Percentiles rank a stretch among this genome's conserved stretches.
phyloP scores from a whole-genome alignment of 53 echinoderm and acorn worm species.

The Antedon mediterranea region DNA sequence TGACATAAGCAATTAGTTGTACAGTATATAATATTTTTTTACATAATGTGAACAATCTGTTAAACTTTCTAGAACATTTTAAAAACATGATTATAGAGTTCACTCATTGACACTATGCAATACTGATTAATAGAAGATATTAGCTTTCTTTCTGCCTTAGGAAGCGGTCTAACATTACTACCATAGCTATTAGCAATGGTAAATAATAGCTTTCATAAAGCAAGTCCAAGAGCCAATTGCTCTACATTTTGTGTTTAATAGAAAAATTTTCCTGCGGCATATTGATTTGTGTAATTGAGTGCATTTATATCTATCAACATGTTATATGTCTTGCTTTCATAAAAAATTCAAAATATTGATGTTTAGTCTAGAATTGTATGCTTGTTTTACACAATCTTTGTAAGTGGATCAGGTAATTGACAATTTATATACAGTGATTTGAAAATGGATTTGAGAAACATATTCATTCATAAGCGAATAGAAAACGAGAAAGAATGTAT shows the following conservation, averaged over 20 bases:
- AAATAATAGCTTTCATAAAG: neutral
- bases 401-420: neutral
- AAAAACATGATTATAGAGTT: too few relatives aligned
- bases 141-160: neutral
- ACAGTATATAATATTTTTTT: too few relatives aligned
- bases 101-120: too few relatives aligned
- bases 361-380: neutral
- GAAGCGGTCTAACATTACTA: neutral
- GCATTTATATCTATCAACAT: neutral
- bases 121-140: too few relatives aligned
- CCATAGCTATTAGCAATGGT: neutral
- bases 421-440: neutral
- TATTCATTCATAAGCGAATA: neutral
- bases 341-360: neutral
- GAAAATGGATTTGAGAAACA: neutral
- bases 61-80: too few relatives aligned
- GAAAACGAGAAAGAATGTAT: neutral
- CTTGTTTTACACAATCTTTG: neutral
- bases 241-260: neutral
- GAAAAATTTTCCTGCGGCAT: neutral
- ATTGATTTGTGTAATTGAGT: conserved; percentile 1
- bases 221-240: neutral
- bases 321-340: neutral
- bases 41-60: too few relatives aligned
- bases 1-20: too few relatives aligned